A percentile compares a stretch with the other conserved stretches of the same genome.
Conservation (phyloP, 2,797 vertebrate genomes). For the Sarcophilus harrisii region DNA sequence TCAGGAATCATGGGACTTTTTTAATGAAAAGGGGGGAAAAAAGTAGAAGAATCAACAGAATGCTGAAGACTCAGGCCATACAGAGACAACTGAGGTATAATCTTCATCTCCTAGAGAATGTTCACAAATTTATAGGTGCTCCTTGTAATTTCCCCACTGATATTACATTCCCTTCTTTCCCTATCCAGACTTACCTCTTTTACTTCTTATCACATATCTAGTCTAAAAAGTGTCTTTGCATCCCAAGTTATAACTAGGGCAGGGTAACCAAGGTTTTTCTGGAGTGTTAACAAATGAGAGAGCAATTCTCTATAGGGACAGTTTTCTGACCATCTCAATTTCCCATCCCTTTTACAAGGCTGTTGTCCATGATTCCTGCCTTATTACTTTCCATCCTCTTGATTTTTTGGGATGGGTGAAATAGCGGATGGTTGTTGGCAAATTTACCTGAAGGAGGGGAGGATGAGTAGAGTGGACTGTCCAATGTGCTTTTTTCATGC, state of each 20-base stretch:
- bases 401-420: neutral
- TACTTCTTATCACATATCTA: neutral
- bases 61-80: slow-evolving; percentile 45
- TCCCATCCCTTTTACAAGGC: neutral
- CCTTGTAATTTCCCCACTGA: slow-evolving; percentile 14
- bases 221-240: neutral
- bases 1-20: neutral
- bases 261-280: neutral
- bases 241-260: neutral
- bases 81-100: slow-evolving; percentile 40
- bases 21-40: slow-evolving; percentile 40
- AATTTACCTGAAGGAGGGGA: neutral
- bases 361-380: neutral
- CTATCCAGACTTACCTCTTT: slow-evolving; percentile 6
- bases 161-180: neutral
- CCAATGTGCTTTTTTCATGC: neutral
- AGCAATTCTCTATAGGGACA: neutral
- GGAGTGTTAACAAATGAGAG: neutral
- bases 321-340: neutral
- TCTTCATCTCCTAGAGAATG: slow-evolving; percentile 52
- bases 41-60: slow-evolving; percentile 30
- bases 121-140: slow-evolving; percentile 52
- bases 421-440: neutral
- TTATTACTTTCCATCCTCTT: neutral
- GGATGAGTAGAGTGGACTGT: neutral